These are phyloP conservation scores for Troides aeacus DNA, from an alignment of 2,888 invertebrate species.

Conservation along the genomic window DNA sequence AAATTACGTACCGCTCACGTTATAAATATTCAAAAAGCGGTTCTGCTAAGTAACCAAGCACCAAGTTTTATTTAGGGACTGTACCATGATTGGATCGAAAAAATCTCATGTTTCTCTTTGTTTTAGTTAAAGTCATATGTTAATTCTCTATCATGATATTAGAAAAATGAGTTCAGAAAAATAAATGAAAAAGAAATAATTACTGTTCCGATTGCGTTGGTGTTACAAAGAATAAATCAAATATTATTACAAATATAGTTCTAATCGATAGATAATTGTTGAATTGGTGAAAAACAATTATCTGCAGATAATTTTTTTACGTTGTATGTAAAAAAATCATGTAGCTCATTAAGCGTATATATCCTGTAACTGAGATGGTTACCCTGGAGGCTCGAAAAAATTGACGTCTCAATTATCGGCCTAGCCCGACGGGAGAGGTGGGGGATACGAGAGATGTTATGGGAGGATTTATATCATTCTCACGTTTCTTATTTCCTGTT, in stretches of 20 bases:
- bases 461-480: conserved; percentile 72
- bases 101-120: neutral
- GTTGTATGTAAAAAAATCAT: neutral
- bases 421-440: conserved; percentile 39
- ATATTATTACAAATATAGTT: no score
- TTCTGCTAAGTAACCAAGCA: conserved; percentile 28
- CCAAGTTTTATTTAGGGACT: conserved; percentile 1
- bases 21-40: conserved; percentile 74
- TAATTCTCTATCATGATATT: neutral
- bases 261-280: no score
- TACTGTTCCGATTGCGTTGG: no score
- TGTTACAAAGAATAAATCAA: no score
- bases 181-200: no score
- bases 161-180: no score
- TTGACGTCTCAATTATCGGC: conserved; percentile 78
- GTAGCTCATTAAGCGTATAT: neutral
- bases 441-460: conserved; percentile 39
- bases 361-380: conserved; percentile 4
- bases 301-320: no score
- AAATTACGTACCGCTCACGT: conserved; percentile 69
- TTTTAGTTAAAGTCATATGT: neutral
- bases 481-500: conserved; percentile 76
- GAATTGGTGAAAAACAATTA: no score
- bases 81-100: neutral
- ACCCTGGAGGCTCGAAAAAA: conserved; percentile 59